phyloP scores from a whole-genome alignment of 2,888 invertebrate species.

The Drosophila leonis region DNA sequence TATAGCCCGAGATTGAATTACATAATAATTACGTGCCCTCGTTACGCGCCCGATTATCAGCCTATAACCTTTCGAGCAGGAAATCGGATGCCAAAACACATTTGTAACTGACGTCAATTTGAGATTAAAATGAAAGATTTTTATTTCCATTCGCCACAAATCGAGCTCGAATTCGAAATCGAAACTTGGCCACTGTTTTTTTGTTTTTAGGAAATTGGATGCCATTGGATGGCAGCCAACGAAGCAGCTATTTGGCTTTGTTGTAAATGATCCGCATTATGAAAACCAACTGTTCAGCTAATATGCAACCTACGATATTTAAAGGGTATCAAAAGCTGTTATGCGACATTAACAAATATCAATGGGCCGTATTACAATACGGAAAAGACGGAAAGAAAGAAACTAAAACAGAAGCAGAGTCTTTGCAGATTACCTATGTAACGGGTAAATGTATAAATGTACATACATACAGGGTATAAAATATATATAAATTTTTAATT shows the following conservation, averaged over 20 bases:
- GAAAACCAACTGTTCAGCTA: constrained; percentile 13
- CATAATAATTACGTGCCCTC: constrained; percentile 4
- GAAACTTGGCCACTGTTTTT: not conserved
- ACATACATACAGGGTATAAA: not conserved
- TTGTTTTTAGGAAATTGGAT: constrained; percentile 2
- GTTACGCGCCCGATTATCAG: constrained; percentile 11
- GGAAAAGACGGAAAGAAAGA: not conserved
- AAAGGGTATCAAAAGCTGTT: not conserved
- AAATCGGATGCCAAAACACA: not conserved
- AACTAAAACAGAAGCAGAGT: not conserved
- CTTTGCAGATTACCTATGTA: not conserved
- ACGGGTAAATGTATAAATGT: not conserved
- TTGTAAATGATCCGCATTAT: not conserved
- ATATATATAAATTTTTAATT: not conserved
- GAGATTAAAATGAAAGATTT: not conserved
- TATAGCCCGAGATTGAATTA: constrained; percentile 2
- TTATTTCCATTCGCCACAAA: not conserved
- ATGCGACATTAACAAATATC: not conserved
- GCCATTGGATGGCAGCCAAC: not conserved
- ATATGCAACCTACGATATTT: not conserved
- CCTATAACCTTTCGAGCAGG: constrained; percentile 8
- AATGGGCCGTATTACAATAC: not conserved
- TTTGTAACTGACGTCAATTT: constrained; percentile 8
- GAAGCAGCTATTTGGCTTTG: not conserved
- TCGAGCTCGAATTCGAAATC: not conserved